A percentile compares a stretch with the other conserved stretches of the same genome.
Conservation (phyloP, 2,888 invertebrate species). For the Coelinius sp. region DNA sequence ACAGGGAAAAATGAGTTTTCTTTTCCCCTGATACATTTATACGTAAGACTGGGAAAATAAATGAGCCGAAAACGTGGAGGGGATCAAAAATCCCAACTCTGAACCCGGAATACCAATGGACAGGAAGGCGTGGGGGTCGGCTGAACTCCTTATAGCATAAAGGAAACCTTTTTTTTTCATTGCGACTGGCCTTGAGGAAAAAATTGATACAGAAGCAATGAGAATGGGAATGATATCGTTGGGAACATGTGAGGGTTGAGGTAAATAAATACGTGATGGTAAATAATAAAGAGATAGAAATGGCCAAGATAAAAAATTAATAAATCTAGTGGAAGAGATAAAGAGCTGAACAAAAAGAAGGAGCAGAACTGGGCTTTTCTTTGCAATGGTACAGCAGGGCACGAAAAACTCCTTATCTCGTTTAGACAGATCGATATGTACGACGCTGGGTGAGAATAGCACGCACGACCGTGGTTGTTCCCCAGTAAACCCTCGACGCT, state of each 20-base stretch:
- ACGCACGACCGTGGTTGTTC: neutral
- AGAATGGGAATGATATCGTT: no score
- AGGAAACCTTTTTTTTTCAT: neutral
- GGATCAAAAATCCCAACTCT: neutral
- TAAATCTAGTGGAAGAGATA: neutral
- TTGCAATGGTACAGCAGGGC: neutral
- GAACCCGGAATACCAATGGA: neutral
- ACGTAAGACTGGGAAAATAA: neutral
- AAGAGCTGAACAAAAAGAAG: neutral
- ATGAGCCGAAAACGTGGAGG: neutral
- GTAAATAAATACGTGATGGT: no score
- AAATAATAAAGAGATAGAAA: neutral
- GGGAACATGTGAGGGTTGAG: no score
- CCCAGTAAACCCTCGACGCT: neutral
- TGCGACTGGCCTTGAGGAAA: no score
- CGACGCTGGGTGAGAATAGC: constrained; percentile 15
- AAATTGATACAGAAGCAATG: no score
- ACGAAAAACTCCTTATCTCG: constrained; percentile 25
- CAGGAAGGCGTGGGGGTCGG: neutral
- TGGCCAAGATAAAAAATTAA: neutral
- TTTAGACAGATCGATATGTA: constrained; percentile 28
- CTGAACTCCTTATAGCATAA: neutral
- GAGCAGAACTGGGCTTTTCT: neutral
- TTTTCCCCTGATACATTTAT: neutral
- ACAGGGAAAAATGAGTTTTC: neutral